A percentile compares a stretch with the other conserved stretches of the same genome.
Evolutionary conservation across 2,888 invertebrate genomes (phyloP).

Genomic region (Andrena marginata): DNA sequence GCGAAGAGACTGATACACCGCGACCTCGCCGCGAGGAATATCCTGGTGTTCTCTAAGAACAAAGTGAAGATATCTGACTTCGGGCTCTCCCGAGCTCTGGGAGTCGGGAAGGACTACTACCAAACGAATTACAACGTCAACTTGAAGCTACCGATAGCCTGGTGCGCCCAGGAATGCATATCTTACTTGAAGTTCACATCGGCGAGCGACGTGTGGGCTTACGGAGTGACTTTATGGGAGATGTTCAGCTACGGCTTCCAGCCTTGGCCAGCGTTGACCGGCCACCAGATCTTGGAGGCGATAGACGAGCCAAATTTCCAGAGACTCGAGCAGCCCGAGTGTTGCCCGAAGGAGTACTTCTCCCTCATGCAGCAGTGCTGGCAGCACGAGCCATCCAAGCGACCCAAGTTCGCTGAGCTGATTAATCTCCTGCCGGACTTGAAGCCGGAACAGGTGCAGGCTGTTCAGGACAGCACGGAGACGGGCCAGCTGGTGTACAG

Average conservation of each 20-base stretch:
- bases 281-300: constrained; percentile 97
- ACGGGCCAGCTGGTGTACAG: constrained; percentile 93
- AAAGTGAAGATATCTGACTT: constrained; percentile 99
- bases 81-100: constrained; percentile 97
- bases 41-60: constrained; percentile 97
- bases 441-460: constrained; percentile 96
- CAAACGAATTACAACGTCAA: constrained; percentile 99
- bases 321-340: constrained; percentile 96
- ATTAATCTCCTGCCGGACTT: constrained; percentile 92
- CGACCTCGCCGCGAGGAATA: constrained; percentile 98
- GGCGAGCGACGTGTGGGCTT: constrained; percentile 99
- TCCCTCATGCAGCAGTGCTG: constrained; percentile 97
- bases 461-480: constrained; percentile 88
- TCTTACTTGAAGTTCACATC: constrained; percentile 98
- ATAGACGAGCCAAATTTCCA: constrained; percentile 97
- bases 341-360: constrained; percentile 97
- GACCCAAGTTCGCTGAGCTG: constrained; percentile 96
- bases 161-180: constrained; percentile 99
- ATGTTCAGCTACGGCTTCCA: constrained; percentile 99
- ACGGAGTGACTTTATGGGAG: constrained; percentile 99
- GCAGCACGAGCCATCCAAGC: constrained; percentile 94
- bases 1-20: constrained; percentile 98
- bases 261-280: constrained; percentile 98
- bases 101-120: constrained; percentile 99
- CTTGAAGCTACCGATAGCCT: constrained; percentile 98